Evolutionary conservation across 2,113 vertebrate genomes (phyloP), one percentile per base, ranked within the genome.

Genomic region (Naja naja): DNA sequence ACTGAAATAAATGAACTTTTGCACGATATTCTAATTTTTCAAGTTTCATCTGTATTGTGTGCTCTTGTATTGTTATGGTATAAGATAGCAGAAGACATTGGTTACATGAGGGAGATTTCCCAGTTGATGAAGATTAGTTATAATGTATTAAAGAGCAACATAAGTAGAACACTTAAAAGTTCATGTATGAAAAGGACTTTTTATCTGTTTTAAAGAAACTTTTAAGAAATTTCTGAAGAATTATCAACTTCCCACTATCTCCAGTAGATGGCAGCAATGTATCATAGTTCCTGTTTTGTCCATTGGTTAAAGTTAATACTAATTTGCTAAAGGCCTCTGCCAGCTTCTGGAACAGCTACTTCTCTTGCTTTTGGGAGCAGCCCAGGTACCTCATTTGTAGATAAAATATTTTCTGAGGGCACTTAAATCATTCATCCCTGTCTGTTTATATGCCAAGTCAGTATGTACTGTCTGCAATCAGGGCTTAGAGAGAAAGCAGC

Each of bases 241-340:
- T 55, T 85, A 53, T 10, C 20, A 85, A 45, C 5, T 90, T 89
- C 27, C 91, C 20, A 3, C 16, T 53, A 5, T 34, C 14, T 8
- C 89, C 92, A 87, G 14, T 49, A 87, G 92, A 87, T 90, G 92
- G 92, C 8, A 90, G 81, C 8, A 93, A 45, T 20, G 45, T 20
- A 88, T 92, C 34, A 88, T 30, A 34, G 12, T 22, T 49, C 43
- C 23, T 2, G 49, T 47, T 43, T 45, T 16, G 9, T 25, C 45
- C 0, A 1, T 54, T 85, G 53, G 3, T 7, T 34, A 11, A 58
- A 58, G 74, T 39, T 43, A 39, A 81, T 39, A 43, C 74, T 22
- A 20, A 81, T 47, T 34, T 60, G 43, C 18, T 49, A 23, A 45
- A 89, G 23, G 39, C 16, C 88, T 88, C 53, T 12, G 20, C 18